phyloP scores from a whole-genome alignment of 2,113 vertebrate species.

The Zapornia atra region DNA sequence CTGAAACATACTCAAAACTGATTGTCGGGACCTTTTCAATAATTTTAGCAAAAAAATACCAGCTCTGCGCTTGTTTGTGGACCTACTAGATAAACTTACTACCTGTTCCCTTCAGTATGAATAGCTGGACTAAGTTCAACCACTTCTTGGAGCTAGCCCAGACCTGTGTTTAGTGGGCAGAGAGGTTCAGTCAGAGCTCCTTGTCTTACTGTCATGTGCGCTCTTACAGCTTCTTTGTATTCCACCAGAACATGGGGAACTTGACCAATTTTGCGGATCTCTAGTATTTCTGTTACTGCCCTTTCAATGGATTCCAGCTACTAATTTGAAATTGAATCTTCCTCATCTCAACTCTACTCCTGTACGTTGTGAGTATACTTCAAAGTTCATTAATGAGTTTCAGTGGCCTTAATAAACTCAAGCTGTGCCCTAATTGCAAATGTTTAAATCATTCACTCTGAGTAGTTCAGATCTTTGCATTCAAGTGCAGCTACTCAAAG shows the following conservation, averaged over 20 bases:
- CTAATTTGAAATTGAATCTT: slow-evolving; percentile 11
- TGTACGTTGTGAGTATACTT: background rate
- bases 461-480: background rate
- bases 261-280: background rate
- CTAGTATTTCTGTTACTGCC: background rate
- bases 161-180: background rate
- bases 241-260: background rate
- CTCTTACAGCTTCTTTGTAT: background rate
- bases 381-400: slow-evolving; percentile 14
- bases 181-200: background rate
- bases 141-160: background rate
- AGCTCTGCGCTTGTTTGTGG: background rate
- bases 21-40: background rate
- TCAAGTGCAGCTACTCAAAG: background rate
- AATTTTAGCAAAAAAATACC: background rate
- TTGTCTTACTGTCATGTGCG: background rate
- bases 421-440: background rate
- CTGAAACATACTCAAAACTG: background rate
- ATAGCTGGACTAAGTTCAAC: background rate
- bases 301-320: background rate
- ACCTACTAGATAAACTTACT: background rate
- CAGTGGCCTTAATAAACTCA: background rate
- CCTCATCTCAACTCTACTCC: background rate
- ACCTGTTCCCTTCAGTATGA: background rate
- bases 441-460: background rate